Evolutionary conservation across 2,797 vertebrate genomes (phyloP).

Genomic region (Liparis tanakae): DNA sequence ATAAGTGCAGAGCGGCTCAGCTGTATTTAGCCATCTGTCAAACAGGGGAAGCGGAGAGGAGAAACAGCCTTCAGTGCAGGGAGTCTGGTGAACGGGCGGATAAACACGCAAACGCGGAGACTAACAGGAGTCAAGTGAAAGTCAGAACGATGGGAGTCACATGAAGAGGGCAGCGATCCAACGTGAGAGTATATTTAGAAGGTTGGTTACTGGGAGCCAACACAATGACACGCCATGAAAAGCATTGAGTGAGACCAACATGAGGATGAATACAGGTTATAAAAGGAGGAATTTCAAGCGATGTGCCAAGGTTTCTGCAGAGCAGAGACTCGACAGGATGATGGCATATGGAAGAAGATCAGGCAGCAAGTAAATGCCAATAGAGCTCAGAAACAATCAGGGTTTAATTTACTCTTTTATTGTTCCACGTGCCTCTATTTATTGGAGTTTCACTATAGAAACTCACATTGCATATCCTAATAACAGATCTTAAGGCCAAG

Average conservation of each 20-base stretch:
- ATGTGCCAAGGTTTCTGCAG: neutral
- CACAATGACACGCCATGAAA: neutral
- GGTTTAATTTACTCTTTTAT: neutral
- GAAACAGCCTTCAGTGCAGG: constrained; percentile 51
- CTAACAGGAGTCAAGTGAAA: constrained; percentile 31
- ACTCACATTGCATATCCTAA: neutral
- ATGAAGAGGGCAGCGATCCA: constrained; percentile 3
- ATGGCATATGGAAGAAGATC: neutral
- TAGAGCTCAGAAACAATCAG: neutral
- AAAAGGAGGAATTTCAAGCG: neutral
- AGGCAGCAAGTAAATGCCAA: neutral
- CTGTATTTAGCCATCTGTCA: constrained; percentile 71
- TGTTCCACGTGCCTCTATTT: neutral
- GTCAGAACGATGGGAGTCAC: constrained; percentile 5
- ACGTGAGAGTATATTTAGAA: constrained; percentile 1
- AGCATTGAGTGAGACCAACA: neutral
- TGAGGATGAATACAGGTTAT: neutral
- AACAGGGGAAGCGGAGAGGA: constrained; percentile 62
- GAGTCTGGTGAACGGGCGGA: constrained; percentile 34
- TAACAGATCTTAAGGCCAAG: neutral
- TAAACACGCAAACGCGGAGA: constrained; percentile 47
- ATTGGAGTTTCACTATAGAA: neutral
- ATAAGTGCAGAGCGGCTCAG: constrained; percentile 45
- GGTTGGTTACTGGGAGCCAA: constrained; percentile 13
- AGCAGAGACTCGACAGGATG: neutral